phyloP scores from a whole-genome alignment of 2,797 vertebrate genomes.

The Neosilurus hyrtlii region DNA sequence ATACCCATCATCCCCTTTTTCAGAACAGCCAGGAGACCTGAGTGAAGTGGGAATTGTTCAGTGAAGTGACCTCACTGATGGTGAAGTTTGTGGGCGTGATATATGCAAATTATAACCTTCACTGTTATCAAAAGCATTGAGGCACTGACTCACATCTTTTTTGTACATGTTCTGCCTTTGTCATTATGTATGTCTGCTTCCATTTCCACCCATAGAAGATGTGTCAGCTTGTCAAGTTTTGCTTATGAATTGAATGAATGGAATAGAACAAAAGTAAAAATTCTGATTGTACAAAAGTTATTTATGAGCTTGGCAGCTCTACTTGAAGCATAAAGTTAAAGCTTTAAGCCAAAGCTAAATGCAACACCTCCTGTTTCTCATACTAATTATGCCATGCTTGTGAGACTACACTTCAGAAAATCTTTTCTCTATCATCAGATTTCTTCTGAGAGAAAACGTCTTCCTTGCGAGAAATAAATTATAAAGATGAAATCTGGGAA shows the following conservation, averaged over 20 bases:
- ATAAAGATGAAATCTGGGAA: neutral
- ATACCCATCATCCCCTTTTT: neutral
- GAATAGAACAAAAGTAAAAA: neutral
- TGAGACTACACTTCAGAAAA: neutral
- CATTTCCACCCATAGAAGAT: neutral
- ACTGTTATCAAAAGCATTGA: neutral
- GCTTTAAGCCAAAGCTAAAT: neutral
- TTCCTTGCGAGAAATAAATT: too few species aligned
- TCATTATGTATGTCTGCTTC: conserved; percentile 2
- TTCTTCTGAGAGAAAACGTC: too few species aligned
- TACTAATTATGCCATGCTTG: conserved; percentile 3
- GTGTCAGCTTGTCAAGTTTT: conserved; percentile 13
- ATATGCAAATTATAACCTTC: conserved; percentile 12
- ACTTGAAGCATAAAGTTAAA: neutral
- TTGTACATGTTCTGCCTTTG: neutral
- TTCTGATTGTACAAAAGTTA: neutral
- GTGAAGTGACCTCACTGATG: neutral
- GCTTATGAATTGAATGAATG: neutral
- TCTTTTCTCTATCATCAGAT: neutral
- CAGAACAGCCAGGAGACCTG: neutral
- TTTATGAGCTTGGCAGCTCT: neutral
- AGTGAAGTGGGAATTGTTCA: neutral
- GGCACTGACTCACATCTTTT: neutral
- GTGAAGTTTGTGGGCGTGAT: conserved; percentile 6
- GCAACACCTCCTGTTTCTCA: neutral